A percentile compares a stretch with the other conserved stretches of the same genome.
Conservation (phyloP, 1,140 invertebrate genomes). For the Tetragnatha versicolor region DNA sequence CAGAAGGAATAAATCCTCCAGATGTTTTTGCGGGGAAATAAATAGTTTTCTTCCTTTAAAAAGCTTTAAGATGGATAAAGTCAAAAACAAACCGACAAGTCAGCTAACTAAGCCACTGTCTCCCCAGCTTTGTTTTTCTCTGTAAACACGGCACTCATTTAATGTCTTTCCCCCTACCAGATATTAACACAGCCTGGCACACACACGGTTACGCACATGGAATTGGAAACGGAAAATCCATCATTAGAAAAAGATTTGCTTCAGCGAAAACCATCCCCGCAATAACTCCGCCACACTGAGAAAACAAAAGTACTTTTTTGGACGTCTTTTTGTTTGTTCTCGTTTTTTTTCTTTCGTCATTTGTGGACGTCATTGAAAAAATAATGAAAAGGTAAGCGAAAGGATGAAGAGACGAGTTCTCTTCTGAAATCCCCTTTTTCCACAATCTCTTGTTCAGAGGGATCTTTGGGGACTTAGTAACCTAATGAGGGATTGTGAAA, state of each 20-base stretch:
- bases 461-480: conserved; percentile 33
- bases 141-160: conserved; percentile 13
- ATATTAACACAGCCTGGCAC: neutral
- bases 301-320: conserved; percentile 1
- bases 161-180: neutral
- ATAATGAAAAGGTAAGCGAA: conserved; percentile 30
- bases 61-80: neutral
- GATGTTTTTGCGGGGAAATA: neutral
- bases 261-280: neutral
- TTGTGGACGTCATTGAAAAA: conserved; percentile 33
- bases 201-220: neutral
- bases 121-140: conserved; percentile 15
- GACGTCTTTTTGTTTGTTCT: neutral
- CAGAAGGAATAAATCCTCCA: neutral
- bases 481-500: conserved; percentile 25
- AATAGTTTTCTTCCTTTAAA: neutral
- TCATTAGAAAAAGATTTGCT: conserved; percentile 51
- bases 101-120: conserved; percentile 23
- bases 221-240: conserved; percentile 16
- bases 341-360: conserved; percentile 26
- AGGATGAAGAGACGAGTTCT: neutral
- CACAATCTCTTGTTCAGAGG: conserved; percentile 34
- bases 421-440: neutral
- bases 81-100: conserved; percentile 5
- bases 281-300: conserved; percentile 21